phyloP scores from a whole-genome alignment of 2,113 vertebrate genomes.

The Poeciliopsis prolifica region DNA sequence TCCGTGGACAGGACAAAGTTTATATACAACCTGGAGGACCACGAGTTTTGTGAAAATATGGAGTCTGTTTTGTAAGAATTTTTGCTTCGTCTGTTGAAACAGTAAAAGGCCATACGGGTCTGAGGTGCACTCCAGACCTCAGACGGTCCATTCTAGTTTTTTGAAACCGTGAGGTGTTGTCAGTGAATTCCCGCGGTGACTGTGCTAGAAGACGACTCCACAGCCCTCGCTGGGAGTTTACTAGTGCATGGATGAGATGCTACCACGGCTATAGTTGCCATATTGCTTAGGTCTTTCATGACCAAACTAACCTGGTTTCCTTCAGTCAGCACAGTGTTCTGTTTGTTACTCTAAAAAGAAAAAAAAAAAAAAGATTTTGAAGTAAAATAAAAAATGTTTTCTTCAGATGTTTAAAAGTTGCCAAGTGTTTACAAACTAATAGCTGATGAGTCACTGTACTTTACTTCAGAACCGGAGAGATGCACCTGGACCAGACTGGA shows the following conservation, averaged over 20 bases:
- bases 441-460: constrained; percentile 41
- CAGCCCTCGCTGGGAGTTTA: constrained; percentile 27
- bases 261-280: constrained; percentile 55
- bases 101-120: constrained; percentile 38
- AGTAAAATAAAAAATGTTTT: background rate
- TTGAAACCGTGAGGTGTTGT: constrained; percentile 54
- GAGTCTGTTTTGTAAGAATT: constrained; percentile 92
- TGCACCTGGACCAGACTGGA: background rate
- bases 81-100: constrained; percentile 51
- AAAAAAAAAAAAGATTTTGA: constrained; percentile 33
- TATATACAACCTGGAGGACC: constrained; percentile 98
- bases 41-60: constrained; percentile 98
- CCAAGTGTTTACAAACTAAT: constrained; percentile 73
- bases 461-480: constrained; percentile 38
- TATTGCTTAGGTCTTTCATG: constrained; percentile 43
- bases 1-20: constrained; percentile 92
- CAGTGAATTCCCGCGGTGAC: constrained; percentile 56
- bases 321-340: constrained; percentile 57
- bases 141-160: constrained; percentile 66
- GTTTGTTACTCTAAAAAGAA: constrained; percentile 35
- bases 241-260: constrained; percentile 37
- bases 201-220: constrained; percentile 44
- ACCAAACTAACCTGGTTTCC: constrained; percentile 19
- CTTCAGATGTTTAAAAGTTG: constrained; percentile 62
- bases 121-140: constrained; percentile 28